Evolutionary conservation across 2,113 vertebrate species (phyloP), one percentile per base, ranked within the genome.

Genomic region (Corythornis madagascariensis): DNA sequence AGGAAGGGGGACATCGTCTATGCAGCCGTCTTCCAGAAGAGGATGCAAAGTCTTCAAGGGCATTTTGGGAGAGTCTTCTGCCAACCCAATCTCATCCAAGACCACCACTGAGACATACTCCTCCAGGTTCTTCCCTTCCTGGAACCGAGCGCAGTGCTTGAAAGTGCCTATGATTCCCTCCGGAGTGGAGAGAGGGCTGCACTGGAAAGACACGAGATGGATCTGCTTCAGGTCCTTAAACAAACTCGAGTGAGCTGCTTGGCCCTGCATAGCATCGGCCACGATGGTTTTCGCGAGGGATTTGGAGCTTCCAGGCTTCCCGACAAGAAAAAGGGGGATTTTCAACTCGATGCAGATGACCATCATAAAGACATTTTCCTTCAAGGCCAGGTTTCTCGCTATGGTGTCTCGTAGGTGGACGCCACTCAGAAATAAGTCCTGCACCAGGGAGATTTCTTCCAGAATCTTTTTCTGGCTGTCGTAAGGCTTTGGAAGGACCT

Each of bases 301-400:
- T 86, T 99, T 99, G 88, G 99, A 99, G 86, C 99, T 99, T 83
- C 99, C 99, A 2, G 99, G 99, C 97, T 99, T 99, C 59, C 99
- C 99, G 6, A 99, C 99, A 15, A 99, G 97, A 85, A 99, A 99
- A 7, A 99, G 98, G 13, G 99, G 99, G 83, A 99, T 99, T 96
- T 98, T 98, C 45, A 99, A 96, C 92, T 99, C 99, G 57, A 99
- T 99, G 91, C 99, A 99, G 81, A 99, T 92, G 8, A 99, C 98
- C 99, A 99, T 99, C 99, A 99, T 99, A 94, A 99, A 99, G 79
- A 99, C 98, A 1, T 99, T 99, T 94, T 99, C 99, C 93, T 99
- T 99, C 85, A 99, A 95, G 16, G 99, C 99, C 93, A 95, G 78
- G 95, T 99, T 99, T 95, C 90, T 98, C 69, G 99, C 99, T 72